phyloP scores from a whole-genome alignment of 2,888 invertebrate species.

The Dasypogon diadema region DNA sequence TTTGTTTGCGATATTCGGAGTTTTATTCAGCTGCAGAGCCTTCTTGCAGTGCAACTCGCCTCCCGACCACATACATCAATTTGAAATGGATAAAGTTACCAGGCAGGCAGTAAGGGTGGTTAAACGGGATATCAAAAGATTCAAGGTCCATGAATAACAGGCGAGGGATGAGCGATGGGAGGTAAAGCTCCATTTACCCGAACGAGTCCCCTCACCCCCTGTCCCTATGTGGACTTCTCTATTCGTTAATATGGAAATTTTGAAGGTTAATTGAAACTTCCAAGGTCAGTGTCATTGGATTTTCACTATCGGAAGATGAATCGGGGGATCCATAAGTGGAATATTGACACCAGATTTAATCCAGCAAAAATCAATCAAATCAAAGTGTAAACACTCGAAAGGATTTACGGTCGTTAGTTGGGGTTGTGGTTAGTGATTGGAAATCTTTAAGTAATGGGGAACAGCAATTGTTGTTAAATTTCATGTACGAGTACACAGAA shows the following conservation, averaged over 20 bases:
- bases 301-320: not conserved
- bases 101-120: not conserved
- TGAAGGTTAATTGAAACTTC: conserved; percentile 14
- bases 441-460: not conserved
- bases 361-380: conserved; percentile 17
- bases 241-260: conserved; percentile 15
- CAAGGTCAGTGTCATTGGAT: not conserved
- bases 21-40: conserved; percentile 6
- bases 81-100: too few relatives aligned
- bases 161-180: not conserved
- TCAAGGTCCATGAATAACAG: not conserved
- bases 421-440: not conserved
- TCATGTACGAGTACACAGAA: too few relatives aligned
- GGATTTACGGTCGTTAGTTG: not conserved
- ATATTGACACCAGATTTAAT: conserved; percentile 13
- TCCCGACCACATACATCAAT: not conserved
- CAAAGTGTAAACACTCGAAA: not conserved
- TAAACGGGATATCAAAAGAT: not conserved
- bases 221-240: not conserved
- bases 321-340: not conserved
- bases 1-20: not conserved
- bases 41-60: conserved; percentile 1
- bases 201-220: not conserved
- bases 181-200: not conserved
- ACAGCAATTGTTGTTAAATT: not conserved